These are phyloP conservation scores for Drosophila flavopinicola DNA, from an alignment of 2,888 invertebrate genomes.

Conservation along the genomic window DNA sequence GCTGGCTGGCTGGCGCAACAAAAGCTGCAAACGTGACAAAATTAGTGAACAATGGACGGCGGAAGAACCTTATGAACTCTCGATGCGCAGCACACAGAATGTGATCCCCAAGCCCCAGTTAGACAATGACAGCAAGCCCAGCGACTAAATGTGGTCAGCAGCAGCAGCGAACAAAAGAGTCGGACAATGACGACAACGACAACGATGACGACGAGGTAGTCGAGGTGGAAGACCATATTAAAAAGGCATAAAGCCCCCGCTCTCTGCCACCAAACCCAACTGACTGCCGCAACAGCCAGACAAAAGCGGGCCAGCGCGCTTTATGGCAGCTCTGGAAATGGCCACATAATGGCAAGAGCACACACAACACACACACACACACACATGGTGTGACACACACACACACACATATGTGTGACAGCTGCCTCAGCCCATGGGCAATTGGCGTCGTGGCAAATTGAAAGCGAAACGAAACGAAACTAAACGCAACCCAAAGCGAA, in stretches of 20 bases:
- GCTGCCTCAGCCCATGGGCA: slow-evolving; percentile 56
- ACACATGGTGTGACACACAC: background rate
- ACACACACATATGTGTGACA: slow-evolving; percentile 22
- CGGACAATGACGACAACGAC: slow-evolving; percentile 42
- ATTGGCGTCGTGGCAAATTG: slow-evolving; percentile 71
- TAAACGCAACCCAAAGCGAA: slow-evolving; percentile 22
- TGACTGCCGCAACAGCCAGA: slow-evolving; percentile 41
- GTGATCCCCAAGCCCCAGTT: slow-evolving; percentile 57
- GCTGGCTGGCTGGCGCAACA: slow-evolving; percentile 62
- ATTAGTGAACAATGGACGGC: slow-evolving; percentile 77
- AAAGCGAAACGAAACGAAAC: slow-evolving; percentile 65
- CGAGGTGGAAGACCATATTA: slow-evolving; percentile 63
- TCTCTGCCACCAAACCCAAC: background rate
- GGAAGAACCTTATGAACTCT: slow-evolving; percentile 73
- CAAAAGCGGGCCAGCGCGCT: slow-evolving; percentile 60
- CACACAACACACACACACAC: slow-evolving; percentile 27
- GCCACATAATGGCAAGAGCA: slow-evolving; percentile 70
- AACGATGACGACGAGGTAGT: slow-evolving; percentile 52
- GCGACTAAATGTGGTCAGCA: slow-evolving; percentile 77
- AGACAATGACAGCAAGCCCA: slow-evolving; percentile 45
- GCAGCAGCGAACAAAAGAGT: slow-evolving; percentile 72
- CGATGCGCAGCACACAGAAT: slow-evolving; percentile 55
- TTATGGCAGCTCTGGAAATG: slow-evolving; percentile 63
- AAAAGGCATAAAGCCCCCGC: slow-evolving; percentile 63
- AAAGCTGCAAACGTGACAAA: slow-evolving; percentile 81